These are phyloP conservation scores for Lamellibrachia luymesi DNA, from an alignment of 1,140 invertebrate genomes.

Conservation along the genomic window DNA sequence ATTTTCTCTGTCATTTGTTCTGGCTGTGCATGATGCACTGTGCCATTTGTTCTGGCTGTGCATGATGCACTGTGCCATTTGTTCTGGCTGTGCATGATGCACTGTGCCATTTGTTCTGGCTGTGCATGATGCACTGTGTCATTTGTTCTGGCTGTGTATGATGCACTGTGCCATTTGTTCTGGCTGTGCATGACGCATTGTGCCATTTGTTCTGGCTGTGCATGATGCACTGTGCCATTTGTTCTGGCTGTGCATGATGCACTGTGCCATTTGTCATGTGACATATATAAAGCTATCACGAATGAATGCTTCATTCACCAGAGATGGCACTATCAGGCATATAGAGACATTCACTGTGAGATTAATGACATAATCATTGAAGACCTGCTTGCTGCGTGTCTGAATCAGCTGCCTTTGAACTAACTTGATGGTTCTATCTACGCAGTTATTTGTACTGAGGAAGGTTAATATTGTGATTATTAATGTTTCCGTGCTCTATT, in stretches of 20 bases:
- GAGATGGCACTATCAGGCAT: not conserved
- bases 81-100: no score
- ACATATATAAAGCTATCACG: not conserved
- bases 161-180: no score
- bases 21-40: no score
- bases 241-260: not conserved
- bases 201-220: no score
- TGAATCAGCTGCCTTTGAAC: not conserved
- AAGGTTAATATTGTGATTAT: not conserved
- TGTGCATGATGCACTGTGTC: no score
- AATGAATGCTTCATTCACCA: not conserved
- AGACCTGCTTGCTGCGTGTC: not conserved
- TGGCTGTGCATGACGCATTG: no score
- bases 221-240: no score
- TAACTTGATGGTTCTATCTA: not conserved
- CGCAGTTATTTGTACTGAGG: not conserved
- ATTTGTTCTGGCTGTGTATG: no score
- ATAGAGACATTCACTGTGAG: not conserved
- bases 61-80: no score
- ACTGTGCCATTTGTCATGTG: not conserved
- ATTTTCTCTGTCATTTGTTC: no score
- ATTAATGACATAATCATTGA: not conserved
- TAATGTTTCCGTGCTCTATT: not conserved
- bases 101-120: no score
- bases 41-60: no score